Conservation (phyloP, 2,797 vertebrate genomes). For the Rhodeus uyekii region DNA sequence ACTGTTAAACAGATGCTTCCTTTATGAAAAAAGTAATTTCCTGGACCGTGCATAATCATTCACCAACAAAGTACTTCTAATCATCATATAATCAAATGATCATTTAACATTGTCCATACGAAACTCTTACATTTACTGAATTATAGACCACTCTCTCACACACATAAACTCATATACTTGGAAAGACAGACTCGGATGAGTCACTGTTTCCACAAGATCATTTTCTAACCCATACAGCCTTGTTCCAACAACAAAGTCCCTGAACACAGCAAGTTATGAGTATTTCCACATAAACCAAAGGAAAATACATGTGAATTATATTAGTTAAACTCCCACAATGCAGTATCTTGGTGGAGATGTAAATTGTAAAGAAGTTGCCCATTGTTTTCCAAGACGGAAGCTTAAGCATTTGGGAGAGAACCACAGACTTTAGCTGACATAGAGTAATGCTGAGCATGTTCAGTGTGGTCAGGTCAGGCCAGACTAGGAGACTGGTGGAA, state of each 20-base stretch:
- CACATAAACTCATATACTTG: constrained; percentile 37
- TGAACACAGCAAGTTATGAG: constrained; percentile 59
- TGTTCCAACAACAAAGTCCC: constrained; percentile 62
- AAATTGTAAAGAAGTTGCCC: background rate
- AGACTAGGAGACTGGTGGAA: constrained; percentile 69
- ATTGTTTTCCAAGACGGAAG: constrained; percentile 38
- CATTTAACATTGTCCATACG: constrained; percentile 28
- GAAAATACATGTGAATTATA: constrained; percentile 70
- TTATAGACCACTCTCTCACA: constrained; percentile 25
- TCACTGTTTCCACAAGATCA: constrained; percentile 76
- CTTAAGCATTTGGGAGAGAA: constrained; percentile 2
- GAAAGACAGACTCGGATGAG: constrained; percentile 62
- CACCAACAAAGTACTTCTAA: background rate
- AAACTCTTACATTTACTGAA: background rate
- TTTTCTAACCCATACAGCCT: constrained; percentile 64
- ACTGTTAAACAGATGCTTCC: constrained; percentile 20
- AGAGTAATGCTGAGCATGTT: constrained; percentile 59
- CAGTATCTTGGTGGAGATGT: constrained; percentile 14
- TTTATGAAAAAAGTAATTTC: background rate
- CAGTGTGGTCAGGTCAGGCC: constrained; percentile 60
- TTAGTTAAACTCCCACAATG: constrained; percentile 40
- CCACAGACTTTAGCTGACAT: constrained; percentile 21
- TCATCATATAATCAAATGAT: constrained; percentile 27
- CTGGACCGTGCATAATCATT: background rate
- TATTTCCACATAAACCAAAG: constrained; percentile 66